Evolutionary conservation across 2,888 invertebrate species (phyloP).

Genomic region (Ypsolopha scabrella): DNA sequence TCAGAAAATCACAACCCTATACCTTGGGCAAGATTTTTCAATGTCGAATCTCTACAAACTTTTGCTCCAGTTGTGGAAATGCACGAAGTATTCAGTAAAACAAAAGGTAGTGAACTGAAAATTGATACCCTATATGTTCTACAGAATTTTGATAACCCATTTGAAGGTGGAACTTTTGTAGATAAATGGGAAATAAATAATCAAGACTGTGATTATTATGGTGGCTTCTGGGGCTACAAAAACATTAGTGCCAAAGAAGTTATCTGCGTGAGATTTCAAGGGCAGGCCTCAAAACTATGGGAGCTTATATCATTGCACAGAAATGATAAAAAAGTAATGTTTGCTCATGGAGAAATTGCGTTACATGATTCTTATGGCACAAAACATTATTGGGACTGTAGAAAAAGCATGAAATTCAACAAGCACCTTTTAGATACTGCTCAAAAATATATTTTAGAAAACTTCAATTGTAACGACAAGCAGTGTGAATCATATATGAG

Average conservation of each 20-base stretch:
- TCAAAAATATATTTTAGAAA: slow-evolving; percentile 63
- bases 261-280: slow-evolving; percentile 88
- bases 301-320: slow-evolving; percentile 64
- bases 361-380: slow-evolving; percentile 91
- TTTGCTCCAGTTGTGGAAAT: slow-evolving; percentile 92
- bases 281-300: slow-evolving; percentile 74
- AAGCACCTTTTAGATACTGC: slow-evolving; percentile 75
- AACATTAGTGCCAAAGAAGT: slow-evolving; percentile 75
- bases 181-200: slow-evolving; percentile 81
- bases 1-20: slow-evolving; percentile 66
- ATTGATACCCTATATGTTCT: slow-evolving; percentile 86
- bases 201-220: slow-evolving; percentile 52
- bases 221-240: slow-evolving; percentile 78
- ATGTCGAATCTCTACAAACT: slow-evolving; percentile 78
- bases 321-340: slow-evolving; percentile 68
- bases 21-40: slow-evolving; percentile 90
- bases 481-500: slow-evolving; percentile 80
- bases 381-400: slow-evolving; percentile 84
- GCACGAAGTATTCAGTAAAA: slow-evolving; percentile 74
- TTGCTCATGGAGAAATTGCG: slow-evolving; percentile 87
- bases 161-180: slow-evolving; percentile 82
- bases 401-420: slow-evolving; percentile 93
- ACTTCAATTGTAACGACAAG: slow-evolving; percentile 29
- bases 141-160: slow-evolving; percentile 88
- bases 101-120: slow-evolving; percentile 29